A percentile compares a stretch with the other conserved stretches of the same genome.
phyloP scores from a whole-genome alignment of 2,113 vertebrate genomes.

The Lynx canadensis region DNA sequence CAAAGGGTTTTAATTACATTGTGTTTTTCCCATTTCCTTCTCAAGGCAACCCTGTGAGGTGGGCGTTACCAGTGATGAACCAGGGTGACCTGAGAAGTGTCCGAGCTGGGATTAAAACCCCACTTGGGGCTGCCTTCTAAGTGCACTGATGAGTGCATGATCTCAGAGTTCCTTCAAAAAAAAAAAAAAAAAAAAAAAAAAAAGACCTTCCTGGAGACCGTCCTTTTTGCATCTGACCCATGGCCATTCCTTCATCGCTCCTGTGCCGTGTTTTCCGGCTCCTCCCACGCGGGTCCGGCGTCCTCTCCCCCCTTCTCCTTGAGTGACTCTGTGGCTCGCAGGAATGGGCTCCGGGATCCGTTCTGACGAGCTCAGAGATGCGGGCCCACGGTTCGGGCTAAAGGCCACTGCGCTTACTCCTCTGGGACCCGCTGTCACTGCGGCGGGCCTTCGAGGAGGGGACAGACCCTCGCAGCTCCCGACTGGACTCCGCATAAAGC shows the following conservation, averaged over 20 bases:
- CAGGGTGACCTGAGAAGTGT: not conserved
- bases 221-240: not conserved
- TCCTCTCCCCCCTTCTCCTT: not conserved
- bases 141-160: not conserved
- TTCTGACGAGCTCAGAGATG: not conserved
- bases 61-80: not conserved
- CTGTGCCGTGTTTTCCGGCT: no score
- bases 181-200: not conserved
- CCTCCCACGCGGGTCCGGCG: no score
- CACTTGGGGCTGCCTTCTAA: not conserved
- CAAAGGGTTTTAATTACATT: not conserved
- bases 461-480: not conserved
- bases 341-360: not conserved
- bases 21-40: not conserved
- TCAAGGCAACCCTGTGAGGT: not conserved
- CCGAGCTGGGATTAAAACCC: not conserved
- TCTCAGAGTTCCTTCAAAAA: not conserved
- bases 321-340: not conserved
- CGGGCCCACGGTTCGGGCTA: not conserved
- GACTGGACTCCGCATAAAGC: not conserved
- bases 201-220: not conserved
- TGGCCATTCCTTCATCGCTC: not conserved
- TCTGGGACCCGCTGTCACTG: not conserved
- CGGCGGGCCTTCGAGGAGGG: not conserved
- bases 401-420: not conserved